A percentile compares a stretch with the other conserved stretches of the same genome.
phyloP scores from a whole-genome alignment of 2,113 vertebrate genomes.

The Callithrix jacchus region DNA sequence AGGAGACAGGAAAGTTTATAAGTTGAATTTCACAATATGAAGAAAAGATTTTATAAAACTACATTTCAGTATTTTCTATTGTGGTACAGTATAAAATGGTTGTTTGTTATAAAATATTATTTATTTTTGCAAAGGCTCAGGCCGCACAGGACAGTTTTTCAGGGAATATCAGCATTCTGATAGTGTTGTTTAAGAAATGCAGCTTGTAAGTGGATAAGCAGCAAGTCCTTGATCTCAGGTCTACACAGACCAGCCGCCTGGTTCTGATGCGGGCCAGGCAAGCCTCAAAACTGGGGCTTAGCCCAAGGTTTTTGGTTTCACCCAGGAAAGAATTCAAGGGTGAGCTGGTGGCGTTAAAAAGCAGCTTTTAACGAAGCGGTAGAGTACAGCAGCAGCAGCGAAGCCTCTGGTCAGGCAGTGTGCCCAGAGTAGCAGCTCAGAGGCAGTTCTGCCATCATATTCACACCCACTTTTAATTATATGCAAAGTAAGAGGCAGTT shows the following conservation, averaged over 20 bases:
- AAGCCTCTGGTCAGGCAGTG: too few relatives aligned
- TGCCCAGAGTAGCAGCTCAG: too few relatives aligned
- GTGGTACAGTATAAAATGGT: background rate
- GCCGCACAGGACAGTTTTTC: background rate
- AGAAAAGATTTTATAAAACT: conserved; percentile 11
- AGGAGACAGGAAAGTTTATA: background rate
- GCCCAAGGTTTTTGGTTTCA: too few relatives aligned
- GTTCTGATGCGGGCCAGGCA: background rate
- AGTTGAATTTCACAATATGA: conserved; percentile 37
- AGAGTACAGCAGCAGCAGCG: too few relatives aligned
- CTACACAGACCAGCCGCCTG: background rate
- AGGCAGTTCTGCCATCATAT: too few relatives aligned
- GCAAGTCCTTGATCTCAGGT: background rate
- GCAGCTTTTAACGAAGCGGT: too few relatives aligned
- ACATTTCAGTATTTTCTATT: background rate
- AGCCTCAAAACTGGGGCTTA: too few relatives aligned
- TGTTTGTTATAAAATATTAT: conserved; percentile 27
- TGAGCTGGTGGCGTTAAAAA: too few relatives aligned
- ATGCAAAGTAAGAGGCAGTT: too few relatives aligned
- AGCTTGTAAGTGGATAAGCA: background rate
- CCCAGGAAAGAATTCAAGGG: too few relatives aligned
- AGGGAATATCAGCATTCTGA: background rate
- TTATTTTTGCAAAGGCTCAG: background rate
- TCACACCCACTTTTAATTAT: too few relatives aligned
- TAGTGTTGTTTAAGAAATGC: background rate